Percentiles rank a stretch among this genome's conserved stretches.
phyloP scores from a whole-genome alignment of 2,888 invertebrate species.

The Apotomis capreana region DNA sequence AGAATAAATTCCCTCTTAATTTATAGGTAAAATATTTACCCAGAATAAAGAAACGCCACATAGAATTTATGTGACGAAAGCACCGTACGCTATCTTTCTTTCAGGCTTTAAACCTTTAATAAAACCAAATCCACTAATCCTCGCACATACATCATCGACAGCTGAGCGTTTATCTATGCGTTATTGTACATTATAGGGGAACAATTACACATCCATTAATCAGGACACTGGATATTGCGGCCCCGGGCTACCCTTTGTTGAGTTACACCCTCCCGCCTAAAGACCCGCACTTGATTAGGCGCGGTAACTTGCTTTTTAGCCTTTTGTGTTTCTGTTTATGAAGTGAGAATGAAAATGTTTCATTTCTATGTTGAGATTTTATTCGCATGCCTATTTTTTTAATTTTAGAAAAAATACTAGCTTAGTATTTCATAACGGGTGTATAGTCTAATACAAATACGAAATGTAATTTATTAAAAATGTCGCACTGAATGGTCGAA shows the following conservation, averaged over 20 bases:
- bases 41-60: too few relatives aligned
- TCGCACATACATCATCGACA: conserved; percentile 37
- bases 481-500: too few relatives aligned
- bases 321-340: conserved; percentile 32
- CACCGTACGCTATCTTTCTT: neutral
- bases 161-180: conserved; percentile 40
- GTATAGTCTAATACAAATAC: too few relatives aligned
- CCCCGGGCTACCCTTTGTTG: conserved; percentile 38
- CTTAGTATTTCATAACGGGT: too few relatives aligned
- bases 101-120: neutral
- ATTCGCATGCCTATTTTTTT: neutral
- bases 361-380: neutral
- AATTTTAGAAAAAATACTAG: neutral
- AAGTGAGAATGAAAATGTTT: neutral
- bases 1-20: neutral
- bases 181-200: conserved; percentile 36
- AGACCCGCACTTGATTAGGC: conserved; percentile 40
- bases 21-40: too few relatives aligned
- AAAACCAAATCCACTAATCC: conserved; percentile 24
- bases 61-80: neutral
- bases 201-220: conserved; percentile 42
- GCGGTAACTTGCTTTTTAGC: conserved; percentile 38
- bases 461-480: too few relatives aligned
- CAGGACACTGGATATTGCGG: conserved; percentile 35
- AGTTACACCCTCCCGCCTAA: conserved; percentile 34